Percentiles rank a stretch among this genome's conserved stretches.
These are phyloP conservation scores for Bombus polaris DNA, from an alignment of 1,140 invertebrate species.

Conservation along the genomic window DNA sequence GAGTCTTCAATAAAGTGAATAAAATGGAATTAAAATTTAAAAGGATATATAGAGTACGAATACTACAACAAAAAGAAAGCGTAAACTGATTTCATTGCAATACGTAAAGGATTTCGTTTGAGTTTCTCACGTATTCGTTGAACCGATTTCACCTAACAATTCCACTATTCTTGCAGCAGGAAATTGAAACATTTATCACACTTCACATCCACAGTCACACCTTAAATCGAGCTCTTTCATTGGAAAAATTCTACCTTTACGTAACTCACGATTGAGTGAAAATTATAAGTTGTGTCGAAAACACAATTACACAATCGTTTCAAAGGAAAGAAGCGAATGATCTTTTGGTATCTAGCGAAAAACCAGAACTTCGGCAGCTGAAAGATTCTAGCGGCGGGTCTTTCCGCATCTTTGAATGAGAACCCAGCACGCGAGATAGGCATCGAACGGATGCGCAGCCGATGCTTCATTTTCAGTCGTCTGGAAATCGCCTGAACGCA, in stretches of 20 bases:
- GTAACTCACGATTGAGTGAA: background rate
- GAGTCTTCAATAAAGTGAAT: too few relatives aligned
- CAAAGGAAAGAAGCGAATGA: too few relatives aligned
- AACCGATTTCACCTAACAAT: slow-evolving; percentile 1
- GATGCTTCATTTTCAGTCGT: background rate
- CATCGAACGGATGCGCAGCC: background rate
- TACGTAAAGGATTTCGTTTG: background rate
- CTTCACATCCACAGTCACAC: background rate
- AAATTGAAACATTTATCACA: slow-evolving; percentile 7
- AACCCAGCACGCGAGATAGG: background rate
- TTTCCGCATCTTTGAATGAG: slow-evolving; percentile 2
- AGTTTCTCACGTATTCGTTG: background rate
- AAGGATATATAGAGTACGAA: background rate
- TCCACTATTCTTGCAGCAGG: background rate
- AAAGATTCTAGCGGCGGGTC: background rate
- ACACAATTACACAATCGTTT: background rate
- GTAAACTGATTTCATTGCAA: background rate
- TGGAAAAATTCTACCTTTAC: background rate
- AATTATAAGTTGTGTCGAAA: background rate
- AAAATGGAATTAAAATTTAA: background rate
- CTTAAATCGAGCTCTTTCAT: background rate
- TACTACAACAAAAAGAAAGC: background rate
- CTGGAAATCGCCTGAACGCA: background rate
- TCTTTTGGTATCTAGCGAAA: background rate
- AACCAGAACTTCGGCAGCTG: background rate